Evolutionary conservation across 2,113 vertebrate genomes (phyloP).

Genomic region (Myodes glareolus): DNA sequence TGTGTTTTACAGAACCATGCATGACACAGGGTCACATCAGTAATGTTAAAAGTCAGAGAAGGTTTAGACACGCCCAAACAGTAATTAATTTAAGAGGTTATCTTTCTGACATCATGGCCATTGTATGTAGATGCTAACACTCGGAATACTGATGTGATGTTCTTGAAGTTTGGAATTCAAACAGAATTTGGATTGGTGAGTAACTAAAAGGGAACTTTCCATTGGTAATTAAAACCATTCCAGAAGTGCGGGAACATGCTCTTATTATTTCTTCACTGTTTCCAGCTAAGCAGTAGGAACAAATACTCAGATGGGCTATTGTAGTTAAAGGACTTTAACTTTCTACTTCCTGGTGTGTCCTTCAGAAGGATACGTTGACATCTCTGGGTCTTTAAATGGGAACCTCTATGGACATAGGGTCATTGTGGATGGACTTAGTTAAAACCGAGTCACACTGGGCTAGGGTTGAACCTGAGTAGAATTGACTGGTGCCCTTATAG

Average conservation of each 20-base stretch:
- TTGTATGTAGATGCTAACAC: background rate
- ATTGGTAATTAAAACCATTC: constrained; percentile 60
- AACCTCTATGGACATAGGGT: background rate
- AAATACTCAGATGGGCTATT: background rate
- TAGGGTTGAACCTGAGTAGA: background rate
- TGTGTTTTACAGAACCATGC: background rate
- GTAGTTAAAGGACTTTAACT: background rate
- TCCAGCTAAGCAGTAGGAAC: constrained; percentile 7
- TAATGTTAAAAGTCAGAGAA: constrained; percentile 6
- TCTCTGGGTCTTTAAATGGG: background rate
- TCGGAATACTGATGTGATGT: background rate
- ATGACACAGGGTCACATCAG: background rate
- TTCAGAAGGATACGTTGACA: background rate
- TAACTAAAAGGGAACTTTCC: constrained; percentile 55
- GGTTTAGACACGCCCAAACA: background rate
- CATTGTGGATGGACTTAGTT: background rate
- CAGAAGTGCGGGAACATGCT: constrained; percentile 27
- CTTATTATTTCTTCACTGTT: constrained; percentile 65
- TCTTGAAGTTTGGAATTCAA: constrained; percentile 53
- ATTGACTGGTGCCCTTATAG: background rate
- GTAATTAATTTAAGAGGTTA: background rate
- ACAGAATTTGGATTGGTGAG: constrained; percentile 45
- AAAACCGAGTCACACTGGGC: background rate
- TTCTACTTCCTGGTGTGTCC: background rate
- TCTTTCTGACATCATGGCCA: background rate